phyloP scores from a whole-genome alignment of 2,888 invertebrate genomes.

The Pristionchus maxplancki region DNA sequence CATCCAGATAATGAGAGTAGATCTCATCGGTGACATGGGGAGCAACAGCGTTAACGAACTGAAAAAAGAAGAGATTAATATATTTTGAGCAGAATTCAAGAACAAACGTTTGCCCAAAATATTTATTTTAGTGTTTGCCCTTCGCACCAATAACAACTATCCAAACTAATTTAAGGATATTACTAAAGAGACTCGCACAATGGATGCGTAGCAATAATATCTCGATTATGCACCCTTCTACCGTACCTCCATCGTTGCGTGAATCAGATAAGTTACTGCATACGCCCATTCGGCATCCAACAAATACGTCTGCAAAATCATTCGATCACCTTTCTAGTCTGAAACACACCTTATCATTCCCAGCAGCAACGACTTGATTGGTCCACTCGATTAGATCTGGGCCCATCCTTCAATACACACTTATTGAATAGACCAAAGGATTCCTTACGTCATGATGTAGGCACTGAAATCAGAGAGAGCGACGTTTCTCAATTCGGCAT shows the following conservation, averaged over 20 bases:
- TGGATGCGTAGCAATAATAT: no score
- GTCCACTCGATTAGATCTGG: not conserved
- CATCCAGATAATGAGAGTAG: not conserved
- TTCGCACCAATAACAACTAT: not conserved
- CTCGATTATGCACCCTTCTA: not conserved
- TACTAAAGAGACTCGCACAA: no score
- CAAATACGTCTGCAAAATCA: no score
- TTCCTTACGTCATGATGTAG: not conserved
- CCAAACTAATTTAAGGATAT: not conserved
- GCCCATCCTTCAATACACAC: not conserved
- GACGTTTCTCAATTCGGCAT: not conserved
- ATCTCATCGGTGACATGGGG: not conserved
- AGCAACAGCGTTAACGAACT: not conserved
- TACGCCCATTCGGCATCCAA: not conserved
- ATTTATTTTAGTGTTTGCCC: not conserved
- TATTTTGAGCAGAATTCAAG: no score
- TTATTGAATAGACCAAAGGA: no score
- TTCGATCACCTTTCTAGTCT: not conserved
- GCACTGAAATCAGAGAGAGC: not conserved
- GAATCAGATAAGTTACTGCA: not conserved
- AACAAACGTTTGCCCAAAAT: not conserved
- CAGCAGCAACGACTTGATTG: not conserved
- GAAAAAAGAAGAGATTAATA: not conserved
- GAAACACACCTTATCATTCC: not conserved
- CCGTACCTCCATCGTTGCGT: not conserved